Evolutionary conservation across 1,140 invertebrate genomes (phyloP).

Genomic region (Papilio polytes): DNA sequence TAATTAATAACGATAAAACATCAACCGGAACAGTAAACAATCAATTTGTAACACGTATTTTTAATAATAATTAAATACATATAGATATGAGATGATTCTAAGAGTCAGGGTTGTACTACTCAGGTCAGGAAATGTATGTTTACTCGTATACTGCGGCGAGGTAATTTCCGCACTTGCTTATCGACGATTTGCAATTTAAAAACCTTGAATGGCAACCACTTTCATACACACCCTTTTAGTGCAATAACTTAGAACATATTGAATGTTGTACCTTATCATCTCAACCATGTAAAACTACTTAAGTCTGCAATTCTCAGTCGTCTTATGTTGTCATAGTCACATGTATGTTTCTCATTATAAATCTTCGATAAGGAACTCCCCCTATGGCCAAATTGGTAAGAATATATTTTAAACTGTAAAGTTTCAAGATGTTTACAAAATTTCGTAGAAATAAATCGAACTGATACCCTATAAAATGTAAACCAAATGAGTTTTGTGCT

Average conservation of each 20-base stretch:
- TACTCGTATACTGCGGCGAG: conserved; percentile 22
- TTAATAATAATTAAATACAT: background rate
- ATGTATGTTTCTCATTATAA: too few species aligned
- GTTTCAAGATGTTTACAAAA: too few species aligned
- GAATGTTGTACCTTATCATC: too few species aligned
- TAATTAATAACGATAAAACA: background rate
- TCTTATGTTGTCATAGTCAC: too few species aligned
- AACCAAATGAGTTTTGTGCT: too few species aligned
- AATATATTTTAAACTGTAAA: too few species aligned
- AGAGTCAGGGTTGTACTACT: conserved; percentile 28
- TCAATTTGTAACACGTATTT: background rate
- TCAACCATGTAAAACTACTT: too few species aligned
- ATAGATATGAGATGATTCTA: conserved; percentile 8
- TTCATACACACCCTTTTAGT: conserved; percentile 28
- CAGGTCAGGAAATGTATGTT: conserved; percentile 26
- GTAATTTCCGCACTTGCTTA: conserved; percentile 36
- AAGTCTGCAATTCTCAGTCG: too few species aligned
- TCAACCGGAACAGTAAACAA: background rate
- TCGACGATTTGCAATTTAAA: background rate
- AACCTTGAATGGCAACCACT: conserved; percentile 38
- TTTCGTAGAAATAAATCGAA: too few species aligned
- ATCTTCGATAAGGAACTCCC: too few species aligned
- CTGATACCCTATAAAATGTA: too few species aligned
- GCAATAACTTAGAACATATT: background rate
- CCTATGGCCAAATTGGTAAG: too few species aligned